phyloP scores from a whole-genome alignment of 2,113 vertebrate species.

The Vimba vimba region DNA sequence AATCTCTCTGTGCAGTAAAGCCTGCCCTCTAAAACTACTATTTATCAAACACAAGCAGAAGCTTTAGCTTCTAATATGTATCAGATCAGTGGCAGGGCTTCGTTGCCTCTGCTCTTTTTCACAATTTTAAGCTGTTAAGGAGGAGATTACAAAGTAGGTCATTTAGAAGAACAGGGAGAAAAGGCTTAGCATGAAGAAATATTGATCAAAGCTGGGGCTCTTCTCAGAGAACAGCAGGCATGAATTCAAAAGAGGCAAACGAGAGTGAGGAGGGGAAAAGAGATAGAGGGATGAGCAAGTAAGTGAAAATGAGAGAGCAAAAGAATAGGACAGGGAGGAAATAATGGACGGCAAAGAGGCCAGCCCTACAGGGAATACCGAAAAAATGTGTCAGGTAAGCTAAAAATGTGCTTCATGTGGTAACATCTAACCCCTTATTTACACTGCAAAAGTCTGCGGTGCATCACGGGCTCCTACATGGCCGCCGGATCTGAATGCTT shows the following conservation, averaged over 20 bases:
- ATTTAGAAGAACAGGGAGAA: slow-evolving; percentile 54
- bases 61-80: slow-evolving; percentile 32
- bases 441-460: too few relatives aligned
- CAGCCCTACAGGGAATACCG: not conserved
- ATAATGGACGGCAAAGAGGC: not conserved
- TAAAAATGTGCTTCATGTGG: not conserved
- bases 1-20: slow-evolving; percentile 7
- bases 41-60: slow-evolving; percentile 40
- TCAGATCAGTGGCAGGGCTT: slow-evolving; percentile 46
- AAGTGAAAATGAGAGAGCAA: not conserved
- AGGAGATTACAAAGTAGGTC: slow-evolving; percentile 67
- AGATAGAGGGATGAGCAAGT: not conserved
- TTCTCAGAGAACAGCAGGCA: not conserved
- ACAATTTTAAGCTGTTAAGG: slow-evolving; percentile 26
- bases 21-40: slow-evolving; percentile 38
- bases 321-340: not conserved
- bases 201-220: slow-evolving; percentile 55
- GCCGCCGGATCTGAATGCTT: too few relatives aligned
- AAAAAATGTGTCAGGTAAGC: not conserved
- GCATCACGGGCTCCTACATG: too few relatives aligned
- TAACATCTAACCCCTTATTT: not conserved
- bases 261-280: not conserved
- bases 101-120: slow-evolving; percentile 32
- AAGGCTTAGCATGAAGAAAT: slow-evolving; percentile 45
- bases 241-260: not conserved